Evolutionary conservation across 2,113 vertebrate genomes (phyloP).

Genomic region (Microcebus tavaratra): DNA sequence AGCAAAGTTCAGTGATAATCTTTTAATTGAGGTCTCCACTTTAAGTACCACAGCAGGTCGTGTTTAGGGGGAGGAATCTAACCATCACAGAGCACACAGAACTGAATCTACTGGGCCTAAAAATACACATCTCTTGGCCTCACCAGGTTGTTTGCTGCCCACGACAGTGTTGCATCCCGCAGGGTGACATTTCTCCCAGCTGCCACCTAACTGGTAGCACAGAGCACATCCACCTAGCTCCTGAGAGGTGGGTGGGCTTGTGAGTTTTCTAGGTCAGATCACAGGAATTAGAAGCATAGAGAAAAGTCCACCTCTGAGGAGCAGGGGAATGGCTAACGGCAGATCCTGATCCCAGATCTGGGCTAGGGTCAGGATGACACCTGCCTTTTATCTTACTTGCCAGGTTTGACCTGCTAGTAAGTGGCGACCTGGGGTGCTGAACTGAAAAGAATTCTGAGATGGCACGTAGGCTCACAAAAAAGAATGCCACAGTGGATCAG

Average conservation of each 20-base stretch:
- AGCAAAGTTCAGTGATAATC: background rate
- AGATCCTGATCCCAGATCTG: background rate
- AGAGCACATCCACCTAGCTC: background rate
- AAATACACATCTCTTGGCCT: background rate
- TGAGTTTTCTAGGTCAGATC: background rate
- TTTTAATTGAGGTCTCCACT: background rate
- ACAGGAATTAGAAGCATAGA: background rate
- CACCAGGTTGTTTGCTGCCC: conserved; percentile 13
- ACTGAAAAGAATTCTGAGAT: background rate
- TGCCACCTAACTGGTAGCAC: background rate
- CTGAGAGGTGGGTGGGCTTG: background rate
- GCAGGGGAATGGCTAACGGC: background rate
- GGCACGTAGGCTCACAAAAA: background rate
- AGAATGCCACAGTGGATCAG: background rate
- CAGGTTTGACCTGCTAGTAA: background rate
- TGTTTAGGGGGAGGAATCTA: background rate
- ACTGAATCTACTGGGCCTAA: background rate
- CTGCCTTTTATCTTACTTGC: background rate
- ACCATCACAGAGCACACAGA: background rate
- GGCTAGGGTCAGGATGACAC: background rate
- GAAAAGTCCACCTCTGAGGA: background rate
- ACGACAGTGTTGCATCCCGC: background rate
- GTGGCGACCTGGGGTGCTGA: no score
- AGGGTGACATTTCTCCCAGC: conserved; percentile 28
- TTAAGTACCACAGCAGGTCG: background rate